Evolutionary conservation across 2,888 invertebrate species (phyloP).

Genomic region (Drosophila aldrichi): DNA sequence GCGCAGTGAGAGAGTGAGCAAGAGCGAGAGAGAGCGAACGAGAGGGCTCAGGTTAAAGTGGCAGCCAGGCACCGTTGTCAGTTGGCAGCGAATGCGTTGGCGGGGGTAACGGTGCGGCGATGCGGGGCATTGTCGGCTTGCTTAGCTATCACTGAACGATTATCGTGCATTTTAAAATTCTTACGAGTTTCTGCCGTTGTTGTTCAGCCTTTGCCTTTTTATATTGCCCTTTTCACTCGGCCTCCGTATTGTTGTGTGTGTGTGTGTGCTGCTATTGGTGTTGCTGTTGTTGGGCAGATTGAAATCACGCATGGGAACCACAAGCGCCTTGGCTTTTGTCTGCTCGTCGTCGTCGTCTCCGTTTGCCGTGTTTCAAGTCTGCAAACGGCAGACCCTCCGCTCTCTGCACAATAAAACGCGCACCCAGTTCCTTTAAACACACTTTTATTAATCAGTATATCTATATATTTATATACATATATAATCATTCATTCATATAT

Average conservation of each 20-base stretch:
- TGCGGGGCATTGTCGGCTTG: slow-evolving; percentile 72
- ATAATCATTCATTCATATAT: neutral
- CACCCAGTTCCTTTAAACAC: slow-evolving; percentile 64
- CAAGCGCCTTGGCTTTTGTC: slow-evolving; percentile 74
- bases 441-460: slow-evolving; percentile 72
- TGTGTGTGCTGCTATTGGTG: slow-evolving; percentile 37
- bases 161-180: slow-evolving; percentile 85
- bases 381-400: slow-evolving; percentile 27
- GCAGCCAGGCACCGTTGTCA: slow-evolving; percentile 71
- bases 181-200: slow-evolving; percentile 79
- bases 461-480: slow-evolving; percentile 30
- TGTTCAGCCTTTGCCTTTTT: slow-evolving; percentile 63
- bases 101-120: slow-evolving; percentile 22
- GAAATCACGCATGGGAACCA: slow-evolving; percentile 82
- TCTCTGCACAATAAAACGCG: slow-evolving; percentile 23
- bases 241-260: slow-evolving; percentile 13
- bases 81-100: slow-evolving; percentile 46
- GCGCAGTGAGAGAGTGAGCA: slow-evolving; percentile 6
- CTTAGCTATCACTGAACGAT: slow-evolving; percentile 83
- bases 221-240: slow-evolving; percentile 76
- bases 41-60: slow-evolving; percentile 68
- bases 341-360: slow-evolving; percentile 53
- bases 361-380: slow-evolving; percentile 41
- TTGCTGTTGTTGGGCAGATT: slow-evolving; percentile 65
- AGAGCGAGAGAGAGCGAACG: neutral